Evolutionary conservation across 2,113 vertebrate genomes (phyloP), one percentile per base, ranked within the genome.

Genomic region (Peromyscus leucopus): DNA sequence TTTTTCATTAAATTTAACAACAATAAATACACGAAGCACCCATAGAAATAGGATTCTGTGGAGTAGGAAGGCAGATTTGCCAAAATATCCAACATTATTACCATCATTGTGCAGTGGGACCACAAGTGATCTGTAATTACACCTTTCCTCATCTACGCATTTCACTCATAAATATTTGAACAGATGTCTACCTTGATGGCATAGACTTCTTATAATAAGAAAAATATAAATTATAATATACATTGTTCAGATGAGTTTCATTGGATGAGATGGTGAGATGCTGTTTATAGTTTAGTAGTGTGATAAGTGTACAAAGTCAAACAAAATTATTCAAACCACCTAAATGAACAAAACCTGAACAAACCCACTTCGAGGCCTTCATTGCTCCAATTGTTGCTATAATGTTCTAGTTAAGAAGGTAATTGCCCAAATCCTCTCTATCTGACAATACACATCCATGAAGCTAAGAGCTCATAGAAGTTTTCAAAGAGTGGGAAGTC

Each of bases 391-490:
- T 82, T 94, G 39, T 21, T 28, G 71, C n/a, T 46, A 6, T 88
- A 88, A 95, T 94, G 84, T 96, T 92, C 42, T 90, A 80, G 93
- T 95, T 96, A 96, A 88, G 76, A 24, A 89, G 24, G 61, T 90
- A 95, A 95, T 83, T 96, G 26, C 16, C 76, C 75, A 97, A 89
- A 83, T 36, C 11, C 19, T 39, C 72, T 57, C 46, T 86, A 11
- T 93, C 80, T 88, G 80, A 74, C 71, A 83, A 28, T 48, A 94
- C 15, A 76, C 8, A 95, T 76, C 17, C 55, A 89, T 48, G 22
- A 39, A 85, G 12, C 61, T 94, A 59, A 51, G 59, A 79, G 71
- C 46, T 91, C 7, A 74, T 39, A 42, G 51, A 97, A 90, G 76
- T 80, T 59, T 79, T 92, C 59, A 28, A 19, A 63, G 26, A 63